Conservation (phyloP, 1,140 invertebrate species). For the Drosophila nikananu region DNA sequence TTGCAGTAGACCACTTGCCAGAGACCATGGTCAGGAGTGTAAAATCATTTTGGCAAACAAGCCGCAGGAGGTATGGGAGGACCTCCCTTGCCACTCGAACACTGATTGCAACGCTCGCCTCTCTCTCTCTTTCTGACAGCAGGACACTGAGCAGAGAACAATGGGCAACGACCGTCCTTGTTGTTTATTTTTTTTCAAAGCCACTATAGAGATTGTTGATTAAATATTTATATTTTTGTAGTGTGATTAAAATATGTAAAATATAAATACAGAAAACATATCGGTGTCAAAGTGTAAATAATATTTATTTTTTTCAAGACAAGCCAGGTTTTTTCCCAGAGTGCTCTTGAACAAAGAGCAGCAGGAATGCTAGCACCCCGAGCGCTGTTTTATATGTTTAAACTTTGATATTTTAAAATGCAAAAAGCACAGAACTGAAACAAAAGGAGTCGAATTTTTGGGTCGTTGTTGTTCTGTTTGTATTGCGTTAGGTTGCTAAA, state of each 20-base stretch:
- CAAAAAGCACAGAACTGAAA: conserved; percentile 46
- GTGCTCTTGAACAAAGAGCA: not conserved
- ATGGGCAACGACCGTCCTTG: not conserved
- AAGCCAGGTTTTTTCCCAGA: not conserved
- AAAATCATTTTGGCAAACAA: conserved; percentile 69
- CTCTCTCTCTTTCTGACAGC: conserved; percentile 21
- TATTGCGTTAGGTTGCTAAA: conserved; percentile 60
- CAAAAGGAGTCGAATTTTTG: conserved; percentile 40
- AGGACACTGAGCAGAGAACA: conserved; percentile 15
- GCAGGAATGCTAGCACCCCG: conserved; percentile 11
- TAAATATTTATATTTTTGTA: not conserved
- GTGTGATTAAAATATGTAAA: not conserved
- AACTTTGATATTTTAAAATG: conserved; percentile 76
- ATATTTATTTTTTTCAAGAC: too few species aligned
- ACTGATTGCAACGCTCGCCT: conserved; percentile 50
- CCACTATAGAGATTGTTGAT: not conserved
- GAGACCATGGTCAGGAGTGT: conserved; percentile 44
- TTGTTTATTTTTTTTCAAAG: too few species aligned
- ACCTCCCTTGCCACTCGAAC: conserved; percentile 26
- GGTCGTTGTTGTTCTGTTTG: conserved; percentile 49
- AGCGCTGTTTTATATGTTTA: conserved; percentile 61
- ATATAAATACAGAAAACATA: not conserved
- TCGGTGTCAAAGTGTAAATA: not conserved
- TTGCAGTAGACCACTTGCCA: conserved; percentile 28
- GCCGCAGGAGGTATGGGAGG: conserved; percentile 44